These are phyloP conservation scores for Actenoides hombroni DNA, from an alignment of 2,113 vertebrate species.

Conservation along the genomic window DNA sequence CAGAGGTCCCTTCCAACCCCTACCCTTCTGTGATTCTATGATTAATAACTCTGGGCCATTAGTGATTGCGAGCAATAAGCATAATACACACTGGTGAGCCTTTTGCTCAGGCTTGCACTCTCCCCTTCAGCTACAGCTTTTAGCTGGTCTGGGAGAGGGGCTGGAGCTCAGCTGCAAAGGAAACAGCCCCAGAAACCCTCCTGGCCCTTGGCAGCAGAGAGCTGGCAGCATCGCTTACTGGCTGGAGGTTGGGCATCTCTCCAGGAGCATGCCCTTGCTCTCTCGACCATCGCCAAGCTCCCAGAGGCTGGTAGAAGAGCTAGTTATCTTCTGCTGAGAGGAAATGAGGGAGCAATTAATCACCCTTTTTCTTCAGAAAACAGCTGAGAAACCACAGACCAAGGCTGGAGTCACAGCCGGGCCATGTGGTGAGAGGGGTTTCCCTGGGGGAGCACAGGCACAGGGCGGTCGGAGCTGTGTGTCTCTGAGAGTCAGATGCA, in stretches of 20 bases:
- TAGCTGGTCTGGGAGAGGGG: not conserved
- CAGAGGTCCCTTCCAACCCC: too few relatives aligned
- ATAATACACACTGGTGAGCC: constrained; percentile 7
- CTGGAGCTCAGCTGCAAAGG: not conserved
- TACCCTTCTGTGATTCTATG: too few relatives aligned
- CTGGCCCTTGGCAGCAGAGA: not conserved
- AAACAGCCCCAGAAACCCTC: not conserved
- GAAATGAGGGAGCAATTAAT: not conserved
- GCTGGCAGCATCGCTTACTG: not conserved
- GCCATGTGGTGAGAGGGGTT: not conserved
- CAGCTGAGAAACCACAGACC: constrained; percentile 12
- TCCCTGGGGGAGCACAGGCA: not conserved
- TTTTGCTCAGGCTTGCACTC: not conserved
- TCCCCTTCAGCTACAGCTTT: not conserved
- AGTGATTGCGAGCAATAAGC: constrained; percentile 66
- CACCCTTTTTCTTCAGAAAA: not conserved
- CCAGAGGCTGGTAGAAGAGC: not conserved
- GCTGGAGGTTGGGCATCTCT: not conserved
- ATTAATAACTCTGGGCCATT: constrained; percentile 67
- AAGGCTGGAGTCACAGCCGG: not conserved
- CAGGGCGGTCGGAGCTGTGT: not conserved
- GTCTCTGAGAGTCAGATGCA: not conserved
- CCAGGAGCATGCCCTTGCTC: not conserved
- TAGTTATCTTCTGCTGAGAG: not conserved
- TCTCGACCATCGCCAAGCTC: not conserved